These are phyloP conservation scores for Agonopterix arenella DNA, from an alignment of 2,888 invertebrate species.

Conservation along the genomic window DNA sequence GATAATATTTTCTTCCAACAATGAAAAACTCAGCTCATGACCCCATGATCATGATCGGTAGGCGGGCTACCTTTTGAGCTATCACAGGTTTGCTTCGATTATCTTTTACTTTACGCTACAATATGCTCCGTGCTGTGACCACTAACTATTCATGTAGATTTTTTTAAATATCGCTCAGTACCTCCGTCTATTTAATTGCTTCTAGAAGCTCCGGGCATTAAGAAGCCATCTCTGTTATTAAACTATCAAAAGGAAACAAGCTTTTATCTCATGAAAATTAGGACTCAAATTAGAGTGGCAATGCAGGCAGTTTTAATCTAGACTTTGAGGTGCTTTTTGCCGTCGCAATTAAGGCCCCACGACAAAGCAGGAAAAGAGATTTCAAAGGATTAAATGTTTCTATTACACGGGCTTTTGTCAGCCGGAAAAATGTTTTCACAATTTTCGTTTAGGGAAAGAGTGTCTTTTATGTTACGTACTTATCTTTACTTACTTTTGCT, in stretches of 20 bases:
- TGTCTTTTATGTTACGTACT: neutral
- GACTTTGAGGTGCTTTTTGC: conserved; percentile 53
- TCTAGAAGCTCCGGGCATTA: conserved; percentile 33
- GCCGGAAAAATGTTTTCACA: conserved; percentile 16
- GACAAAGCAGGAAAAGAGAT: conserved; percentile 49
- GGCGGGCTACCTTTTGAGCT: no score
- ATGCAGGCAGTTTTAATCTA: conserved; percentile 46
- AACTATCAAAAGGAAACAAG: conserved; percentile 13
- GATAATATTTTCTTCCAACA: no score
- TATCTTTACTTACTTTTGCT: neutral
- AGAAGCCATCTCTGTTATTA: conserved; percentile 25
- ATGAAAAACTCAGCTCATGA: no score
- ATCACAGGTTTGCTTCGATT: no score
- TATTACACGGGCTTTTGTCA: conserved; percentile 43
- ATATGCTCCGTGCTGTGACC: no score
- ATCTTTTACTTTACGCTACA: no score
- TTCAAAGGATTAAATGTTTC: conserved; percentile 61
- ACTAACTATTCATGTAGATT: neutral
- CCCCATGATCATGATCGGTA: no score
- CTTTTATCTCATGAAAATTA: conserved; percentile 18
- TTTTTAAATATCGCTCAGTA: conserved; percentile 8
- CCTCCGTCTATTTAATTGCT: conserved; percentile 49
- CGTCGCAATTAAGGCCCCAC: conserved; percentile 48
- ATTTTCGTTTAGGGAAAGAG: conserved; percentile 3
- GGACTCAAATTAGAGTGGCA: conserved; percentile 18